phyloP scores from a whole-genome alignment of 2,113 vertebrate genomes.

The Ictalurus furcatus region DNA sequence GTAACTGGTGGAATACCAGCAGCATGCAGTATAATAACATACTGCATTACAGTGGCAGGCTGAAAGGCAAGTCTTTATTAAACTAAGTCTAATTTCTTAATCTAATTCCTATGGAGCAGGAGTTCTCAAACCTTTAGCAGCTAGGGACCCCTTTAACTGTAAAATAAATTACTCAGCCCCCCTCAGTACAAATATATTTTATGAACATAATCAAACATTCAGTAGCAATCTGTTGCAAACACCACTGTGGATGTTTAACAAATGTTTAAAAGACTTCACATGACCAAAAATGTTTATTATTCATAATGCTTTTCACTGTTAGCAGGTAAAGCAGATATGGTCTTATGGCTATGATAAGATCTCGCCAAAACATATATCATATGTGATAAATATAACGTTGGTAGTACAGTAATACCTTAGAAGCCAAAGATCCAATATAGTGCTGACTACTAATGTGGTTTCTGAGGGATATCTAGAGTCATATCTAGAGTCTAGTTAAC shows the following conservation, averaged over 20 bases:
- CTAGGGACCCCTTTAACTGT: background rate
- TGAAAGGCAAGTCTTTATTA: no score
- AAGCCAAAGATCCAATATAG: background rate
- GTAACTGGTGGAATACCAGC: no score
- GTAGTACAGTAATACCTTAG: background rate
- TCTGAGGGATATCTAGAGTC: background rate
- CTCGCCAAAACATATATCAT: background rate
- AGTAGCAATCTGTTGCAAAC: background rate
- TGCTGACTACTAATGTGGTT: background rate
- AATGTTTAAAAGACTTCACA: background rate
- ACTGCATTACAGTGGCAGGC: no score
- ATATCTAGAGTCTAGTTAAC: background rate
- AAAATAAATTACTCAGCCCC: background rate
- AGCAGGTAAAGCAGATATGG: background rate
- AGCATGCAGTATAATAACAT: no score
- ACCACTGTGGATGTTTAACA: background rate
- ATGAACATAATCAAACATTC: background rate
- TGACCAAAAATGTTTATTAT: background rate
- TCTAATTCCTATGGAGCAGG: no score
- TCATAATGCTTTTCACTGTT: background rate
- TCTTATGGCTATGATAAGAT: background rate
- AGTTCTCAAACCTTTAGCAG: background rate
- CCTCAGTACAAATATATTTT: background rate
- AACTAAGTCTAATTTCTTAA: no score
- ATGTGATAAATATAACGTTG: background rate